Evolutionary conservation across 1,140 invertebrate genomes (phyloP).

Genomic region (Drosophila aff.): DNA sequence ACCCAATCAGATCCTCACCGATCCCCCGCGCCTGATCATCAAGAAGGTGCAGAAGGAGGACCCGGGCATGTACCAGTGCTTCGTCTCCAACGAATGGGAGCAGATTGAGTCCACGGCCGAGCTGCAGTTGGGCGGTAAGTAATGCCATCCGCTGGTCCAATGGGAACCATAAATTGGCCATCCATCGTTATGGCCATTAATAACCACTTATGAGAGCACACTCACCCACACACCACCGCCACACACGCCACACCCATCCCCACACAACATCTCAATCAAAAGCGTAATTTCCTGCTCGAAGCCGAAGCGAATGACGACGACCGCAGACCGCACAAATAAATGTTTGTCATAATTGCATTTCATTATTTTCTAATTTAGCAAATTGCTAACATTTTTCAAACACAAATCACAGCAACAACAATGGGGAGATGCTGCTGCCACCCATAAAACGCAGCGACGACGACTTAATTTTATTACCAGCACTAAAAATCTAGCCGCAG

Average conservation of each 20-base stretch:
- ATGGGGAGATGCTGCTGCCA: constrained; percentile 10
- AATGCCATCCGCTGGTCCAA: constrained; percentile 3
- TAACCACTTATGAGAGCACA: constrained; percentile 62
- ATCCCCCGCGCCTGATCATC: constrained; percentile 82
- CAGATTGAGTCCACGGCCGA: constrained; percentile 94
- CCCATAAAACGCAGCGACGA: constrained; percentile 76
- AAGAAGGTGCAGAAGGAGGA: constrained; percentile 85
- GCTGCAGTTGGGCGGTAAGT: constrained; percentile 91
- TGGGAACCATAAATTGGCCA: constrained; percentile 58
- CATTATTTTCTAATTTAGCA: constrained; percentile 84
- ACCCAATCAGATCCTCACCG: constrained; percentile 69
- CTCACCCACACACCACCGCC: constrained; percentile 3
- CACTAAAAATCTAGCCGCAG: constrained; percentile 80
- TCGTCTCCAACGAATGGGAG: constrained; percentile 93
- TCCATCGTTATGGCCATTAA: constrained; percentile 64
- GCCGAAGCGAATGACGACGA: constrained; percentile 37
- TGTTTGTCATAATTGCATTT: constrained; percentile 84
- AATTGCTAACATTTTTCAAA: constrained; percentile 75
- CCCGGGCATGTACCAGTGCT: constrained; percentile 94
- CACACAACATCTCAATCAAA: constrained; percentile 47
- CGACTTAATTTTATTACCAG: constrained; percentile 82
- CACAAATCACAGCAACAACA: constrained; percentile 58
- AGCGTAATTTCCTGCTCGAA: constrained; percentile 57
- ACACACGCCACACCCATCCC: background rate
- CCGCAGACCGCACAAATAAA: constrained; percentile 79